These are phyloP conservation scores for Drosophila neocordata DNA, from an alignment of 1,140 invertebrate species.

Conservation along the genomic window DNA sequence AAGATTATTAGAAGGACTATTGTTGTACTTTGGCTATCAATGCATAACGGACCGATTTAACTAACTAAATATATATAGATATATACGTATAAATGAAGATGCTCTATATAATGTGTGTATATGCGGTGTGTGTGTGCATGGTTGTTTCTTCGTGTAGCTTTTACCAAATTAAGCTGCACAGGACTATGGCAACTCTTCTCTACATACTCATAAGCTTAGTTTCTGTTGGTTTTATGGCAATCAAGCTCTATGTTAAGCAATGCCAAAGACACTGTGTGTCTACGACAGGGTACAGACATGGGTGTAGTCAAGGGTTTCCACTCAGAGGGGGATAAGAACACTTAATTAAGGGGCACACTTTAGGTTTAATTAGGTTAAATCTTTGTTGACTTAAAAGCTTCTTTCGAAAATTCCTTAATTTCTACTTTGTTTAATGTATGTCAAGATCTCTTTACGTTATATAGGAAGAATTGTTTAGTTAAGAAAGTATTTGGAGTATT, in stretches of 20 bases:
- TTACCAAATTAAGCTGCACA: constrained; percentile 24
- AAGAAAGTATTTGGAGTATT: too few species aligned
- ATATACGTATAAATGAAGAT: constrained; percentile 44
- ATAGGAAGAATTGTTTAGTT: too few species aligned
- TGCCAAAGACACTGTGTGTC: constrained; percentile 11
- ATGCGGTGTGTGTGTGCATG: constrained; percentile 17
- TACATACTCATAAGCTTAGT: constrained; percentile 13
- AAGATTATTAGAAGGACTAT: constrained; percentile 4
- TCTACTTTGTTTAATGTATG: too few species aligned
- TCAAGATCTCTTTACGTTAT: too few species aligned
- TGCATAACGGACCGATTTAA: constrained; percentile 5
- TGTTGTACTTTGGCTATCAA: background rate
- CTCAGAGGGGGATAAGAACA: too few species aligned
- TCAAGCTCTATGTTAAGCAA: constrained; percentile 18
- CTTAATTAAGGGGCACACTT: too few species aligned
- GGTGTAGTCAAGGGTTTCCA: background rate
- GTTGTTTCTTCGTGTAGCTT: background rate
- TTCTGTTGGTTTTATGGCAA: constrained; percentile 18
- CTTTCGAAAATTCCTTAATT: too few species aligned
- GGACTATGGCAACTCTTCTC: background rate
- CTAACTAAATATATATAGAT: constrained; percentile 23
- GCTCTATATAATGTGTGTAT: constrained; percentile 9
- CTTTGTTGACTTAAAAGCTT: too few species aligned
- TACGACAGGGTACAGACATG: background rate
- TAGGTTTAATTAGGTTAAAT: too few species aligned